Evolutionary conservation across 1,140 invertebrate species (phyloP).

Genomic region (Caenorhabditis briggsae): DNA sequence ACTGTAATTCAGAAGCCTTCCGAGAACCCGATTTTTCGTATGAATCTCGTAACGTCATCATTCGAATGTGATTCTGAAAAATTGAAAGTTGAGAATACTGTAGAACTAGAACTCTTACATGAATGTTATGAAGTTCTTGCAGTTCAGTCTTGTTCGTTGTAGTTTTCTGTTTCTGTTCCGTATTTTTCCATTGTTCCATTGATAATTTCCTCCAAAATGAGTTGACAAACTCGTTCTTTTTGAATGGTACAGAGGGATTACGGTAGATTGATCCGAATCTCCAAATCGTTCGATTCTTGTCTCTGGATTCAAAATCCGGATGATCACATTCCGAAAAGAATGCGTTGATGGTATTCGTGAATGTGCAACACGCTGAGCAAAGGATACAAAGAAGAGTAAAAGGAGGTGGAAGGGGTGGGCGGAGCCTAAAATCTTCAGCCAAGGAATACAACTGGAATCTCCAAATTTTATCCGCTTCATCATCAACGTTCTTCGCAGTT

Average conservation of each 20-base stretch:
- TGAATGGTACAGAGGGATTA: slow-evolving; percentile 69
- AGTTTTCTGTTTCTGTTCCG: slow-evolving; percentile 9
- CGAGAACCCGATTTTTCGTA: slow-evolving; percentile 1
- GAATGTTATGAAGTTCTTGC: slow-evolving; percentile 40
- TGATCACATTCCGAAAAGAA: slow-evolving; percentile 27
- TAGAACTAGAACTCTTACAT: neutral
- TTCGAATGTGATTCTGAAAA: slow-evolving; percentile 32
- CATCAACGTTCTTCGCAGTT: slow-evolving; percentile 75
- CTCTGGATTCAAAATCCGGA: slow-evolving; percentile 49
- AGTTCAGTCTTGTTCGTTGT: neutral
- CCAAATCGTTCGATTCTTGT: slow-evolving; percentile 32
- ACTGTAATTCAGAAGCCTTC: slow-evolving; percentile 1
- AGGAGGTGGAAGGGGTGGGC: slow-evolving; percentile 75
- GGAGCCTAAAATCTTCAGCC: slow-evolving; percentile 72
- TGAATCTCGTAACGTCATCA: slow-evolving; percentile 4
- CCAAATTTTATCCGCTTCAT: slow-evolving; percentile 76
- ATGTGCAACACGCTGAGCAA: slow-evolving; percentile 61
- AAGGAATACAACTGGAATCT: slow-evolving; percentile 74
- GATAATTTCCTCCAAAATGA: slow-evolving; percentile 62
- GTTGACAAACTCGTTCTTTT: slow-evolving; percentile 59
- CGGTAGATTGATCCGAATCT: slow-evolving; percentile 65
- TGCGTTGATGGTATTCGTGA: slow-evolving; percentile 26
- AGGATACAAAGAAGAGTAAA: slow-evolving; percentile 72
- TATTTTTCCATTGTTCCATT: slow-evolving; percentile 62
- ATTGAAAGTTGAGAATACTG: neutral